A percentile compares a stretch with the other conserved stretches of the same genome.
phyloP scores from a whole-genome alignment of 35 echinoderm and acorn worm genomes.

The Chiridota heheva region DNA sequence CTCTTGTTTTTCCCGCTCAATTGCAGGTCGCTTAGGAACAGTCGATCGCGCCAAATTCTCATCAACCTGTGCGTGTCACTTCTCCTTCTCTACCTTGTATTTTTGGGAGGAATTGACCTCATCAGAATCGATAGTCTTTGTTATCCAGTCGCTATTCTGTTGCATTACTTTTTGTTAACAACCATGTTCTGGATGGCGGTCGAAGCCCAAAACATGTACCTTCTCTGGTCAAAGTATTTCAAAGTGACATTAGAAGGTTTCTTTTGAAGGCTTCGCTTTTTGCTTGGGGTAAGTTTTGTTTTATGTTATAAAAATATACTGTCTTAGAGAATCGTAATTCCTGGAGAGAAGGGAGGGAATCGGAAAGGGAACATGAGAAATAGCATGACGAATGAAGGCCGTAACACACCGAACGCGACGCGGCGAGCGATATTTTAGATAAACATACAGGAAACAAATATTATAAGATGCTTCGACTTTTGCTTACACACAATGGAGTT shows the following conservation, averaged over 20 bases:
- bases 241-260: constrained; percentile 58
- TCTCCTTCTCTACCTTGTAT: constrained; percentile 66
- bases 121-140: constrained; percentile 2
- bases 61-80: constrained; percentile 68
- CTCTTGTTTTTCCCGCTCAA: not conserved
- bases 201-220: constrained; percentile 84
- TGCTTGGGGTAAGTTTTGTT: constrained; percentile 76
- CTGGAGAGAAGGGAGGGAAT: too few species aligned
- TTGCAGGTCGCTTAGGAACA: constrained; percentile 68
- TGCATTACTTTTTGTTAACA: constrained; percentile 83
- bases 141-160: constrained; percentile 53
- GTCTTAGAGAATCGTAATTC: too few species aligned
- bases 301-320: too few species aligned
- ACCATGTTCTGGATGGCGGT: constrained; percentile 88
- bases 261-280: constrained; percentile 79
- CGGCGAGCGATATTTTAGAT: too few species aligned
- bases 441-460: too few species aligned
- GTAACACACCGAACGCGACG: too few species aligned
- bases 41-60: constrained; percentile 72
- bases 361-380: too few species aligned
- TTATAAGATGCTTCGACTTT: too few species aligned
- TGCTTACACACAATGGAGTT: too few species aligned
- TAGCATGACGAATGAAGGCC: too few species aligned
- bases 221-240: constrained; percentile 74
- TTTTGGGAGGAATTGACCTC: constrained; percentile 72